Base-by-base conservation (phyloP, 2,113 vertebrate species). In the Andinoacara biseriatus region DNA sequence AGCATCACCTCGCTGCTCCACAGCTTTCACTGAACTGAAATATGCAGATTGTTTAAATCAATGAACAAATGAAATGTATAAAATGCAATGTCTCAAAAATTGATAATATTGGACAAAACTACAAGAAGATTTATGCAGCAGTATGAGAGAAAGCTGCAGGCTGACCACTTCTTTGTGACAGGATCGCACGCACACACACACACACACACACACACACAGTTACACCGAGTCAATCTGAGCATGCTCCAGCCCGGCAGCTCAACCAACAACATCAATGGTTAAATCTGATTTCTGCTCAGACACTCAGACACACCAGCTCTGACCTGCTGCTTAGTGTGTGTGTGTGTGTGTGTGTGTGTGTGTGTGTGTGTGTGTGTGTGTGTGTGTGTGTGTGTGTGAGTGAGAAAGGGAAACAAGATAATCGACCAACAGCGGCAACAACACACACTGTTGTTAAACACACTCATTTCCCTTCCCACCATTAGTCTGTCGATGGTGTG, bases 391-490 rank as follows among this genome's bases (percentile, higher is more conserved):
- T 31, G 29, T 3, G 60, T 24, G 60, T 22, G 58, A 14, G 22
- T 15, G 14, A 10, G 20, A 57, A 22, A 49, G 38, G 46, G 57
- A 49, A 78, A 62, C 76, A 77, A 59, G 60, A 77, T 77, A 79
- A 89, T 89, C 13, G n/a, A 89, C 56, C 56, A 63, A 62, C 87
- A 87, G 80, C 74, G 77, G 7, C 29, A 86, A 65, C 75, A 83
- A 60, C 69, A 80, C 58, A 67, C 76, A n/a, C 20, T 2, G 18
- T 54, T 84, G 78, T 82, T 52, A 78, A 80, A 85, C 35, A 87
- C 83, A 88, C 58, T 85, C 76, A 60, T 49, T 78, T 74, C 74
- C 65, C 58, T 82, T 18, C 33, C 61, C 22, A 86, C 79, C 78
- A 84, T 92, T 86, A 86, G 74, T 80, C 76, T 33, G 62, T 81